Evolutionary conservation across 2,113 vertebrate species (phyloP).

Genomic region (Pseudorhombus dupliciocellatus): DNA sequence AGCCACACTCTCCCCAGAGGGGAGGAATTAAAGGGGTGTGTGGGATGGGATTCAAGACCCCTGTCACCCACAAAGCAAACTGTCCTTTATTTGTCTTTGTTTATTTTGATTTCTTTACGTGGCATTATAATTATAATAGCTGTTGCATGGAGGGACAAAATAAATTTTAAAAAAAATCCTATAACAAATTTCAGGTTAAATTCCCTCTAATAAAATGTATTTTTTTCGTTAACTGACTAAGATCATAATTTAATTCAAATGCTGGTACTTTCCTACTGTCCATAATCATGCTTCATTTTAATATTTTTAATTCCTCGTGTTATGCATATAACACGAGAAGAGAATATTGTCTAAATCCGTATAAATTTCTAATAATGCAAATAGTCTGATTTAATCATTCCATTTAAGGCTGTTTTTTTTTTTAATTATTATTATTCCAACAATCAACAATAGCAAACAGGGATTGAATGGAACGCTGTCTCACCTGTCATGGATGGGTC

Average conservation of each 20-base stretch:
- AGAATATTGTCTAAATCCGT: not conserved
- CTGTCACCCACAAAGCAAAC: constrained; percentile 79
- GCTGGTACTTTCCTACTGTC: not conserved
- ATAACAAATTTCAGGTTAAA: not conserved
- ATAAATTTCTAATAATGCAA: not conserved
- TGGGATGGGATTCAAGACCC: constrained; percentile 76
- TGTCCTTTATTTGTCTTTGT: constrained; percentile 54
- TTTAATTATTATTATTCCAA: not conserved
- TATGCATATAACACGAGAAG: not conserved
- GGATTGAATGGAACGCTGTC: constrained; percentile 8
- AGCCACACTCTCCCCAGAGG: constrained; percentile 81
- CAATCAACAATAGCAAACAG: not conserved
- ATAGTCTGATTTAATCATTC: not conserved
- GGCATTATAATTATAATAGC: not conserved
- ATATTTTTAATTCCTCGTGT: not conserved
- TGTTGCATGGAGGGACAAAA: not conserved
- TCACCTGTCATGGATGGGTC: constrained; percentile 95
- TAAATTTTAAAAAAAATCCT: not conserved
- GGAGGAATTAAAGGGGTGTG: constrained; percentile 77
- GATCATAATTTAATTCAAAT: not conserved
- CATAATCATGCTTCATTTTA: not conserved
- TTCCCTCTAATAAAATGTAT: not conserved
- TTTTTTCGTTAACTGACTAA: not conserved
- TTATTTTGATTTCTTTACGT: constrained; percentile 19
- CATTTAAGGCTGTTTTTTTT: not conserved